Evolutionary conservation across 2,113 vertebrate species (phyloP).

Genomic region (Panthera tigris): DNA sequence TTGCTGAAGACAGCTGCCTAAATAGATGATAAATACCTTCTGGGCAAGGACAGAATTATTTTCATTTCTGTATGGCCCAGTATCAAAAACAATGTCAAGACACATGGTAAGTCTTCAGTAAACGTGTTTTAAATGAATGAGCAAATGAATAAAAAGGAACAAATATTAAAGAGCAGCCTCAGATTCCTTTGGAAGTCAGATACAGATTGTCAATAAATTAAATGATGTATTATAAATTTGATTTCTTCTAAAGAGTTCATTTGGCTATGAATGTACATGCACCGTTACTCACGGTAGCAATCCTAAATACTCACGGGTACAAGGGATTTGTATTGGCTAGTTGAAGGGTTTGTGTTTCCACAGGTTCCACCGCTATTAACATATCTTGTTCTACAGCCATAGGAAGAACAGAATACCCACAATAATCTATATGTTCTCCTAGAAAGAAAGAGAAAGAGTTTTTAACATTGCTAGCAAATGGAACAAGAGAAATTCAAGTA

Average conservation of each 20-base stretch:
- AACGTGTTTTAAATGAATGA: constrained; percentile 3
- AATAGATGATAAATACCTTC: neutral
- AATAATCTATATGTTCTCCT: constrained; percentile 99
- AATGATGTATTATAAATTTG: neutral
- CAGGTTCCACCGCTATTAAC: constrained; percentile 92
- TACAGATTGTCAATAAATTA: constrained; percentile 20
- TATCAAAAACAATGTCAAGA: neutral
- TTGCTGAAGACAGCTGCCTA: neutral
- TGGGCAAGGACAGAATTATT: neutral
- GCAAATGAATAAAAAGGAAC: constrained; percentile 6
- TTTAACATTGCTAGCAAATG: neutral
- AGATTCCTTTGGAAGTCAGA: neutral
- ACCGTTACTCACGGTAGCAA: neutral
- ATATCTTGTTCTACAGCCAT: constrained; percentile 98
- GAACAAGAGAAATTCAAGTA: neutral
- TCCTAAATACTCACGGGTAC: constrained; percentile 89
- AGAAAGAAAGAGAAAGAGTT: constrained; percentile 51
- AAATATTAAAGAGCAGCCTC: neutral
- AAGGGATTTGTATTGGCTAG: constrained; percentile 91
- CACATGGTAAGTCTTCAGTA: neutral
- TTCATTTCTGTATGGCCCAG: neutral
- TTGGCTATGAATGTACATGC: neutral
- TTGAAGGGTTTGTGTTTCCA: constrained; percentile 85
- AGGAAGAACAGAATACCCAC: constrained; percentile 97
- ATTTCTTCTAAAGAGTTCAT: constrained; percentile 20